Evolutionary conservation across 1,140 invertebrate species (phyloP).

Genomic region (Diploscapter pachys): DNA sequence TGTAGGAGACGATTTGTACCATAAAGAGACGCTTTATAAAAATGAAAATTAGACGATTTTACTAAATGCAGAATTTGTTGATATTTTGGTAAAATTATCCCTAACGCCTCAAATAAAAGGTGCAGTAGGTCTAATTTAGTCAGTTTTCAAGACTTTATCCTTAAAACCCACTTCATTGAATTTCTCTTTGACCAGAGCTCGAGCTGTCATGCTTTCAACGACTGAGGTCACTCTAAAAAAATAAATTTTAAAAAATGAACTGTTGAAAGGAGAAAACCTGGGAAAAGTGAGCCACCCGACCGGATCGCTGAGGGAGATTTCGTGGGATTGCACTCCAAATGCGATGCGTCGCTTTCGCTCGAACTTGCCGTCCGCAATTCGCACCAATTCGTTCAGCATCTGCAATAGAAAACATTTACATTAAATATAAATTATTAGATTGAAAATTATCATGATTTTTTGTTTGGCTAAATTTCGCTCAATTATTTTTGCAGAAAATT

Average conservation of each 20-base stretch:
- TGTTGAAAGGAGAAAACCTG: constrained; percentile 1
- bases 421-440: background rate
- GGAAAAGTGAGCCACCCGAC: constrained; percentile 46
- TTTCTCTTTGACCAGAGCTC: constrained; percentile 76
- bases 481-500: too few species aligned
- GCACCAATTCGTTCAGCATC: constrained; percentile 86
- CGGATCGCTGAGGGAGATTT: constrained; percentile 36
- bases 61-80: too few species aligned
- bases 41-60: too few species aligned
- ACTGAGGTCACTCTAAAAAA: constrained; percentile 27
- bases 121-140: too few species aligned
- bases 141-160: constrained; percentile 1
- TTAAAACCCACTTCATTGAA: constrained; percentile 75
- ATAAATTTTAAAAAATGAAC: background rate
- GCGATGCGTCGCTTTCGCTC: constrained; percentile 69
- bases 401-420: constrained; percentile 68
- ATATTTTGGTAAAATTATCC: background rate
- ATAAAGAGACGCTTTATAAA: too few species aligned
- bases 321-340: constrained; percentile 1
- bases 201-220: constrained; percentile 81
- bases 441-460: too few species aligned
- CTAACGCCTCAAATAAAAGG: constrained; percentile 6
- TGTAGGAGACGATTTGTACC: too few species aligned
- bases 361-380: constrained; percentile 85
- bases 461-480: too few species aligned